phyloP scores from a whole-genome alignment of 2,113 vertebrate genomes.

The Panthera leo region DNA sequence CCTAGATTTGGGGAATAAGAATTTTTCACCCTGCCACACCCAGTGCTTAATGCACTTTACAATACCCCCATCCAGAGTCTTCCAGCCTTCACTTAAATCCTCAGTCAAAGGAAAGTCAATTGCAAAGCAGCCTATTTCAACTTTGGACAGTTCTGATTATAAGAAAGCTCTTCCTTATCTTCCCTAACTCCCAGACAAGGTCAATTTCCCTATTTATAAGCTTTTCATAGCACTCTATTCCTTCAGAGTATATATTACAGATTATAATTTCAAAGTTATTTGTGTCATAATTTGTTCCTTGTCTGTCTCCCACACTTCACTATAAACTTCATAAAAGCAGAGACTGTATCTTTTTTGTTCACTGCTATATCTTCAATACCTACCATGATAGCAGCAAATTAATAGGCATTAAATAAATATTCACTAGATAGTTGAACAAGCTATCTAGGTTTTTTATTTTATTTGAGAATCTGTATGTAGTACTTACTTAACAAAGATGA shows the following conservation, averaged over 20 bases:
- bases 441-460: not conserved
- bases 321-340: not conserved
- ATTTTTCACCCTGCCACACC: no score
- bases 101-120: slow-evolving; percentile 16
- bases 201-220: not conserved
- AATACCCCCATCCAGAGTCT: not conserved
- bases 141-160: not conserved
- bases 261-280: slow-evolving; percentile 26
- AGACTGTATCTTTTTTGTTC: not conserved
- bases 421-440: not conserved
- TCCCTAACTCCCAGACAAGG: not conserved
- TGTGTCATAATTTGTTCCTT: slow-evolving; percentile 10
- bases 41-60: not conserved
- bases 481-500: slow-evolving; percentile 35
- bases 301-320: not conserved
- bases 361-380: not conserved
- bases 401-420: not conserved
- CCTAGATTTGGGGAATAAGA: not conserved
- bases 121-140: not conserved
- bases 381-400: not conserved
- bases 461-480: slow-evolving; percentile 4
- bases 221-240: not conserved
- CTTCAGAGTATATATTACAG: not conserved
- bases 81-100: not conserved
- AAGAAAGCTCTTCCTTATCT: not conserved